Conservation (phyloP, 2,113 vertebrate species). For the Cariama cristata region DNA sequence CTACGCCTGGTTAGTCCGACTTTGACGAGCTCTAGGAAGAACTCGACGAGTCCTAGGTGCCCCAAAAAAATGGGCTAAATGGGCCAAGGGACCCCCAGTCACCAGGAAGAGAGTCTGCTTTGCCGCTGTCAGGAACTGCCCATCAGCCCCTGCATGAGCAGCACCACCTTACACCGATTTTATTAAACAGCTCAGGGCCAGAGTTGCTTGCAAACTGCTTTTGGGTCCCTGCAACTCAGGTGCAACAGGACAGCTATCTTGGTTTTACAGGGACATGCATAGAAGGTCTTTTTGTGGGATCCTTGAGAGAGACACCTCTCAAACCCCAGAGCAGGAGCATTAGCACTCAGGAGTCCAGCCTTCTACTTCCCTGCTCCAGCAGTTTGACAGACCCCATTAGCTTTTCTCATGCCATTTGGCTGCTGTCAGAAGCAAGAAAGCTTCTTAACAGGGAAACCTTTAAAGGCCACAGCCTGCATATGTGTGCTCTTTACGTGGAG, state of each 20-base stretch:
- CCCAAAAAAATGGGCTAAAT: background rate
- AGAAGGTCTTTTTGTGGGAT: background rate
- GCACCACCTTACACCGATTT: fast-evolving
- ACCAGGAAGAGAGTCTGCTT: background rate
- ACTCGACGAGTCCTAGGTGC: background rate
- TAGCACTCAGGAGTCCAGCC: background rate
- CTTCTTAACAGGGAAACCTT: background rate
- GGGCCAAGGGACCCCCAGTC: background rate
- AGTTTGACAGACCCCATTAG: background rate
- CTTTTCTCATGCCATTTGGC: background rate
- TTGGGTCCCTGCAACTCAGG: background rate
- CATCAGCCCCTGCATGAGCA: background rate
- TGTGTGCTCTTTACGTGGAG: background rate
- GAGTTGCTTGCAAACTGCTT: background rate
- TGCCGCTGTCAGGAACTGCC: background rate
- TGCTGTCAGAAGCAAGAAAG: background rate
- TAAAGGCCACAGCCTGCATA: background rate
- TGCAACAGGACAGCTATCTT: background rate
- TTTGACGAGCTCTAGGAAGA: background rate
- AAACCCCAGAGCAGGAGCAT: background rate
- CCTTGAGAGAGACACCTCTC: background rate
- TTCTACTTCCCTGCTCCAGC: background rate
- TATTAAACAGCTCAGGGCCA: fast-evolving
- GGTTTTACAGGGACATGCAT: no score
- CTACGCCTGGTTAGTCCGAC: background rate